Evolutionary conservation across 2,113 vertebrate genomes (phyloP).

Genomic region (Eulemur rufifrons): DNA sequence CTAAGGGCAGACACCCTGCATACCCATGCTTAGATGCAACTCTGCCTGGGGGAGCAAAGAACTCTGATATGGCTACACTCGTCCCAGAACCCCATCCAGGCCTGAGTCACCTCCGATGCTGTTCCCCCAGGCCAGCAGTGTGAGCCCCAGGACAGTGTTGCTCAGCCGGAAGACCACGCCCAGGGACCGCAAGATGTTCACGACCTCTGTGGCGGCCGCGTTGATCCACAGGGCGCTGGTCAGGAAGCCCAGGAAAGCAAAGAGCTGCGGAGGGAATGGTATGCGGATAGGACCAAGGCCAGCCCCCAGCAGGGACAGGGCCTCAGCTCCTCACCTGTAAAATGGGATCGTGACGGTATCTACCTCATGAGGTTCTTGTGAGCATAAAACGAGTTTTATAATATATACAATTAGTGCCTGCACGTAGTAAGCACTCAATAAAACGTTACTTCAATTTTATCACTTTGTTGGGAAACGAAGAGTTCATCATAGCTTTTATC

Average conservation of each 20-base stretch:
- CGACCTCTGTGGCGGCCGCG: slow-evolving; percentile 91
- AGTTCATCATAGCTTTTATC: neutral
- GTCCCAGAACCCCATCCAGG: rapidly evolving
- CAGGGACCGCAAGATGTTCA: slow-evolving; percentile 92
- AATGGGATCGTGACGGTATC: rapidly evolving
- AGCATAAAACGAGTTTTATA: neutral
- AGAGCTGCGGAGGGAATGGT: slow-evolving; percentile 84
- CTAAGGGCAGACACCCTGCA: neutral
- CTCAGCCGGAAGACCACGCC: slow-evolving; percentile 93
- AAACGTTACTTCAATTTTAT: neutral
- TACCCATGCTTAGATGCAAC: rapidly evolving
- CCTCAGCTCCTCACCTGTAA: neutral
- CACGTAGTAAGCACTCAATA: neutral
- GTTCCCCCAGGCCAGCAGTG: slow-evolving; percentile 98
- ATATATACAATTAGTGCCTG: neutral
- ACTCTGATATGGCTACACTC: neutral
- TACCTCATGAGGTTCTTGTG: neutral
- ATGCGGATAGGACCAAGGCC: neutral
- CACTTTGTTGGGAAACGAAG: neutral
- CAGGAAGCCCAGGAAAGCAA: slow-evolving; percentile 94
- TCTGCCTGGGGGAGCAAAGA: neutral
- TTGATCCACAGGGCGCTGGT: slow-evolving; percentile 96
- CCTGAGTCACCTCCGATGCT: slow-evolving; percentile 89
- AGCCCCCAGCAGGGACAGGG: neutral
- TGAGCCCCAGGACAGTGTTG: slow-evolving; percentile 96